Conservation (phyloP, 2,113 vertebrate species). For the Channa argus region DNA sequence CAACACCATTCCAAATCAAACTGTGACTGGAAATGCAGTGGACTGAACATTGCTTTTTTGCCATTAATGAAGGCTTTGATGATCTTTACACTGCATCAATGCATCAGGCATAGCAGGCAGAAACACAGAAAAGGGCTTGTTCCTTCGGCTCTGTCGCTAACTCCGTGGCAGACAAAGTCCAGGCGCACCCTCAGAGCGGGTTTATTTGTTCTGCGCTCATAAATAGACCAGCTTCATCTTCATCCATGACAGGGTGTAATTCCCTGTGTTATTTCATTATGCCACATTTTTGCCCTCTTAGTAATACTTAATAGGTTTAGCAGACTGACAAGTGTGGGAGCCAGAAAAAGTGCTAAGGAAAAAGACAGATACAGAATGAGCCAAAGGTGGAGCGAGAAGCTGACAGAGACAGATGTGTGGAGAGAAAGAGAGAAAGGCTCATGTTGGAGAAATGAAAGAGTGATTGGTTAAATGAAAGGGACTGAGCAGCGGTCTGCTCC, state of each 20-base stretch:
- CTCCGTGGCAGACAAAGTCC: conserved; percentile 39
- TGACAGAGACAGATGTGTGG: conserved; percentile 64
- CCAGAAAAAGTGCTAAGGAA: conserved; percentile 23
- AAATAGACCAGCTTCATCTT: conserved; percentile 62
- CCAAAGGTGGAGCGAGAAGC: conserved; percentile 54
- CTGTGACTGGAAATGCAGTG: not conserved
- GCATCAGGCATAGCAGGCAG: not conserved
- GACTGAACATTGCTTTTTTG: too few relatives aligned
- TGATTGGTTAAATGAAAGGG: conserved; percentile 66
- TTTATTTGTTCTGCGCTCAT: conserved; percentile 59
- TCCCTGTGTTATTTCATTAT: conserved; percentile 54
- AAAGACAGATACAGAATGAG: conserved; percentile 47
- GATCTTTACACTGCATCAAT: not conserved
- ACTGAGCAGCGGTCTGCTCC: conserved; percentile 45
- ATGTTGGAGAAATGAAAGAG: conserved; percentile 54
- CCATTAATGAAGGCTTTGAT: too few relatives aligned
- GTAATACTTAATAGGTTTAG: conserved; percentile 61
- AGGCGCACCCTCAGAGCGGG: conserved; percentile 31
- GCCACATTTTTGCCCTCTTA: conserved; percentile 53
- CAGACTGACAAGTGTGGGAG: conserved; percentile 52
- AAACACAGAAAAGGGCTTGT: conserved; percentile 10
- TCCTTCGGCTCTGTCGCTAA: conserved; percentile 17
- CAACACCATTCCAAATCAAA: not conserved
- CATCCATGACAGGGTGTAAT: conserved; percentile 39
- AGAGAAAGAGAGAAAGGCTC: conserved; percentile 23